phyloP scores from a whole-genome alignment of 2,888 invertebrate genomes.

The Tinea semifulvella region DNA sequence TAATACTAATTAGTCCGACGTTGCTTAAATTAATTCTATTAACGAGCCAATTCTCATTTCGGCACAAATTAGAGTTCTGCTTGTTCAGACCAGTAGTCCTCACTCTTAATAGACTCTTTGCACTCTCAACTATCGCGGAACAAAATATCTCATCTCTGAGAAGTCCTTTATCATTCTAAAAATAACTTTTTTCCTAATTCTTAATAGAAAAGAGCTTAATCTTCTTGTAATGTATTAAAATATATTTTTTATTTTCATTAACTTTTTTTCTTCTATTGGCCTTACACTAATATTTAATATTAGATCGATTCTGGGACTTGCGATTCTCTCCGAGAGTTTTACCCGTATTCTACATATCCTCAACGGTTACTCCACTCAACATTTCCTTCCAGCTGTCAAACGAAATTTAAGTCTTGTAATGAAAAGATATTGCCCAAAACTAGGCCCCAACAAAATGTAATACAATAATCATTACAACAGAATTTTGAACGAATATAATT shows the following conservation, averaged over 20 bases:
- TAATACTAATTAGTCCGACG: constrained; percentile 21
- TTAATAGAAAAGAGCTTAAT: constrained; percentile 20
- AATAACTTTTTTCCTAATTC: constrained; percentile 3
- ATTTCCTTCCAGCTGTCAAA: too few species aligned
- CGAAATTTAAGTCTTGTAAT: too few species aligned
- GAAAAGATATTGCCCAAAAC: too few species aligned
- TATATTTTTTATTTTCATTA: constrained; percentile 27
- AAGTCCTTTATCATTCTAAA: not conserved
- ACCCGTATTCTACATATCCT: too few species aligned
- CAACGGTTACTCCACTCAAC: too few species aligned
- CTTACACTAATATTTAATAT: too few species aligned
- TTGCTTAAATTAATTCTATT: constrained; percentile 42
- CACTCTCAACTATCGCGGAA: constrained; percentile 37
- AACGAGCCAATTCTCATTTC: constrained; percentile 40
- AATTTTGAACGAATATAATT: too few species aligned
- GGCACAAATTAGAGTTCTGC: constrained; percentile 33
- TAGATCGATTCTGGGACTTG: too few species aligned
- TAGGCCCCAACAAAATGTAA: too few species aligned
- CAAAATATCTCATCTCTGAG: constrained; percentile 21
- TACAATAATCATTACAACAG: too few species aligned
- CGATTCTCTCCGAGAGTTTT: too few species aligned
- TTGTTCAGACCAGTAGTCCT: constrained; percentile 35
- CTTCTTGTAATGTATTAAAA: constrained; percentile 61
- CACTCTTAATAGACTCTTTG: constrained; percentile 44
- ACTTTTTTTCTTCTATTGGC: constrained; percentile 26